Evolutionary conservation across 1,140 invertebrate species (phyloP).

Genomic region (Chlorops oryzae): DNA sequence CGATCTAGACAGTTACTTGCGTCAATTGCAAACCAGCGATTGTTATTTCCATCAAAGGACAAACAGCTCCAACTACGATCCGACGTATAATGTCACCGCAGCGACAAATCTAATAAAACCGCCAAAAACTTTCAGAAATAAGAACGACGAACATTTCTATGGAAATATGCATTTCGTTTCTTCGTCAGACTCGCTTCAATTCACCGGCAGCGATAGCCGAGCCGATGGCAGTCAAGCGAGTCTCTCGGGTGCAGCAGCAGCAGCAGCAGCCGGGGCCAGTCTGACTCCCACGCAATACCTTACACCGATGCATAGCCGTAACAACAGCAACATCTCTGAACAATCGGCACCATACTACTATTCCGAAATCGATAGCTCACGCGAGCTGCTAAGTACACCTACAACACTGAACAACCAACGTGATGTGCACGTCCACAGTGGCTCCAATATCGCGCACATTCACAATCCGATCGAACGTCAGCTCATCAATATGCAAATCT

Average conservation of each 20-base stretch:
- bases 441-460: constrained; percentile 68
- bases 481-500: constrained; percentile 54
- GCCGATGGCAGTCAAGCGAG: background rate
- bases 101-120: constrained; percentile 42
- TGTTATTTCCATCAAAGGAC: constrained; percentile 27
- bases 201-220: constrained; percentile 15
- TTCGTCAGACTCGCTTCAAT: constrained; percentile 41
- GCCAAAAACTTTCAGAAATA: constrained; percentile 40
- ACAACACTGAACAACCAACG: constrained; percentile 62
- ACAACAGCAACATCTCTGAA: constrained; percentile 49
- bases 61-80: constrained; percentile 17
- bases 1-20: constrained; percentile 61
- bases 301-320: constrained; percentile 39
- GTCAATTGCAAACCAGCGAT: constrained; percentile 55
- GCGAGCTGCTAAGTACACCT: constrained; percentile 22
- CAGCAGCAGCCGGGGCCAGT: constrained; percentile 13
- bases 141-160: constrained; percentile 41
- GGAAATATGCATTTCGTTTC: constrained; percentile 45
- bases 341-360: constrained; percentile 78
- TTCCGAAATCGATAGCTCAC: constrained; percentile 63
- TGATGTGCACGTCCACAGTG: constrained; percentile 49
- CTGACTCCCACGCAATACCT: constrained; percentile 15
- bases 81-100: constrained; percentile 23
- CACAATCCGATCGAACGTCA: constrained; percentile 65
- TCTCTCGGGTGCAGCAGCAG: background rate